Base-by-base conservation (phyloP, 2,797 vertebrate species). In the Microtus obscurus region DNA sequence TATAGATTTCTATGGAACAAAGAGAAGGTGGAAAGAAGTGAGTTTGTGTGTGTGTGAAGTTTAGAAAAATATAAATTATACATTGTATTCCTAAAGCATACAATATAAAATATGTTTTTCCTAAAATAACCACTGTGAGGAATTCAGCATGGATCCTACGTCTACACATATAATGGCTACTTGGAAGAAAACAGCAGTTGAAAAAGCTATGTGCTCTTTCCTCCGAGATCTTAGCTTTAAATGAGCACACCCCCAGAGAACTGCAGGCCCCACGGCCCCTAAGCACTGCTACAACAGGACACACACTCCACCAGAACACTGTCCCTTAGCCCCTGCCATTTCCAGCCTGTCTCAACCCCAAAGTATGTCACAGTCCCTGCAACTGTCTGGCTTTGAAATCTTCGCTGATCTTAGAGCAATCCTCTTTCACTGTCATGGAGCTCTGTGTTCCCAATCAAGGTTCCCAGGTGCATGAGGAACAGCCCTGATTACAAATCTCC, bases 101-200 rank as follows among this genome's bases (percentile, higher is more conserved):
- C 2, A 89, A 19, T 56, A 76, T 73, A 87, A 94, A 92, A 88
- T 27, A 65, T 4, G 48, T n/a, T 89, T 83, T 96, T 93, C 87
- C 87, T n/a, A 80, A 77, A 87, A 48, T 23, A 61, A 73, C 8
- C 17, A 51, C 83, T 74, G 34, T 6, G 76, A 91, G 59, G 34
- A 93, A 95, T 88, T 76, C 40, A 56, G 27, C 56, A 94, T 43
- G 93, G 90, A 89, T 65, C 6, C 13, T 67, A 69, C 0, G 12
- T 92, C 29, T 80, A n/a, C 8, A 85, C 27, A 65, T 45, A 82
- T 1, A 77, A 34, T 65, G 81, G 37, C 34, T 91, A 53, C 14
- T 43, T 88, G 56, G 31, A 29, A 92, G 61, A 96, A 95, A 92
- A 94, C 40, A 90, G 48, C 61, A 31, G 25, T 48, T 90, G 29